These are phyloP conservation scores for Phortica variegata DNA, from an alignment of 1,140 invertebrate species.

Conservation along the genomic window DNA sequence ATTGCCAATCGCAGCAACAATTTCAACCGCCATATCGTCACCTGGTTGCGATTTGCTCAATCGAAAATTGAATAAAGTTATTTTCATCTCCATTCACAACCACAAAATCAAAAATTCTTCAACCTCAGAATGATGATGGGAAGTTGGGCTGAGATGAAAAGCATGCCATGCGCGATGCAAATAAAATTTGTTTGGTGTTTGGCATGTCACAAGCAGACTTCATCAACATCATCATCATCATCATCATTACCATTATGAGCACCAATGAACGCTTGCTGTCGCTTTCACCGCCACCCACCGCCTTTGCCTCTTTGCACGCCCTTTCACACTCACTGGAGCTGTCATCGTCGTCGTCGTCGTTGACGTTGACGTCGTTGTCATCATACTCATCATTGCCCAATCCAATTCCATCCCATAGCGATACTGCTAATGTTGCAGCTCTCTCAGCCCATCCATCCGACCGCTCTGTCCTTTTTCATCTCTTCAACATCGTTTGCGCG, in stretches of 20 bases:
- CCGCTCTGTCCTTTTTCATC: background rate
- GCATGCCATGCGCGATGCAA: no score
- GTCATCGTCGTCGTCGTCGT: constrained; percentile 25
- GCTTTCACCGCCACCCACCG: no score
- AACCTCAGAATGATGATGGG: constrained; percentile 23
- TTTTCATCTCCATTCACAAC: no score
- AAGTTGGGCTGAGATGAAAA: constrained; percentile 20
- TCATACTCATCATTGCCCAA: background rate
- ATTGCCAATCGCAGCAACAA: background rate
- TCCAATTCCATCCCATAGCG: background rate
- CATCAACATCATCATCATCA: no score
- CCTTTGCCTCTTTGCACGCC: background rate
- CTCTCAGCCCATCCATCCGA: background rate
- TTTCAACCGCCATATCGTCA: background rate
- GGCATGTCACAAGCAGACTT: constrained; percentile 42
- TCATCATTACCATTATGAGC: no score
- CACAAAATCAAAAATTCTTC: no score
- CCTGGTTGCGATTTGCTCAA: background rate
- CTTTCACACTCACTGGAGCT: constrained; percentile 1
- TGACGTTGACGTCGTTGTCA: background rate
- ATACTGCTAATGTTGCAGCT: background rate
- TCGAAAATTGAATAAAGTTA: constrained; percentile 3
- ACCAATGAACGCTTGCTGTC: no score
- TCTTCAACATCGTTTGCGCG: background rate
- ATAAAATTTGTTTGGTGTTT: constrained; percentile 35